Evolutionary conservation across 2,888 invertebrate species (phyloP).

Genomic region (Aspidapion aeneum): DNA sequence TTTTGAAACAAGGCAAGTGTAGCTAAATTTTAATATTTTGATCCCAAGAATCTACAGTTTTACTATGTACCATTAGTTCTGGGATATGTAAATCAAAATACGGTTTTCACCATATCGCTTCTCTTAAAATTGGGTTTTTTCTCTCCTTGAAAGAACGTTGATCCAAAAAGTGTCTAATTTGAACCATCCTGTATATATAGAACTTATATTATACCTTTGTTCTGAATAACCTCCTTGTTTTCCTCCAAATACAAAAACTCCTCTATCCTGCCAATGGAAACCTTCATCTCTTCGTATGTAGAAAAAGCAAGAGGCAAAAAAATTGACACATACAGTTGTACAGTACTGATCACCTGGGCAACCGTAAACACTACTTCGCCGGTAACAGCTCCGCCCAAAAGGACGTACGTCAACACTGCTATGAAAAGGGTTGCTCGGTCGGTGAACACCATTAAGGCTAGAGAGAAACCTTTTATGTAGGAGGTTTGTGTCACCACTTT

Average conservation of each 20-base stretch:
- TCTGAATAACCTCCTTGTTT: conserved; percentile 17
- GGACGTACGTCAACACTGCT: conserved; percentile 72
- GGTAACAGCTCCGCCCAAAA: conserved; percentile 54
- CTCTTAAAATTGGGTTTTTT: no score
- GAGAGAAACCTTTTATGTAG: conserved; percentile 62
- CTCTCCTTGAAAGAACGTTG: no score
- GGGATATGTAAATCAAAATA: no score
- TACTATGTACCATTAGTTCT: no score
- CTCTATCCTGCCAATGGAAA: conserved; percentile 36
- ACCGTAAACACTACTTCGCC: conserved; percentile 71
- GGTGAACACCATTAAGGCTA: conserved; percentile 70
- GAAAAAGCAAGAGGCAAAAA: conserved; percentile 35
- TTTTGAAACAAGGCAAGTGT: no score
- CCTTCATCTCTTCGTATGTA: conserved; percentile 36
- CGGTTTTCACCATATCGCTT: no score
- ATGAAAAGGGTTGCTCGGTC: conserved; percentile 81
- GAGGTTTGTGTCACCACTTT: conserved; percentile 61
- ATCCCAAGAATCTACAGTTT: no score
- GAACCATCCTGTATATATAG: no score
- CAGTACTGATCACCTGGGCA: conserved; percentile 72
- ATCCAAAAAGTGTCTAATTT: no score
- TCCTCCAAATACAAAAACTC: conserved; percentile 35
- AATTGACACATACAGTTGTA: conserved; percentile 48
- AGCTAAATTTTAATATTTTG: no score
- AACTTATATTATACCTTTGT: no score